Evolutionary conservation across 2,888 invertebrate genomes (phyloP), one percentile per base, ranked within the genome.

Genomic region (Seladonia tumulorum): DNA sequence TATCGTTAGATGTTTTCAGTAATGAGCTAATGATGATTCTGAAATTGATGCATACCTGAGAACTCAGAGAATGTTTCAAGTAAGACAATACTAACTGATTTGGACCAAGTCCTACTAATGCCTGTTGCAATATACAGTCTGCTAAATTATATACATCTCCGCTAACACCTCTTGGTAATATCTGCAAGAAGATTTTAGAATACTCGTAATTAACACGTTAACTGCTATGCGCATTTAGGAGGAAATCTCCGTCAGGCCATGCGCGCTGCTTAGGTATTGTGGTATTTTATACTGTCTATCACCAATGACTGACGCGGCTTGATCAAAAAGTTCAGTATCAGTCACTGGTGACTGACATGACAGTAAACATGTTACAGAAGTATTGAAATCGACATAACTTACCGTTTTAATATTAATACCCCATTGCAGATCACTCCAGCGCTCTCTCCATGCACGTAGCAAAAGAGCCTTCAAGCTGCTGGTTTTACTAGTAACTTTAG

Each of bases 381-480:
- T n/a, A n/a, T n/a, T 35, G 35, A 5, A 70, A 42, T 70, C 14
- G 4, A 16, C 1, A 22, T 16, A 42, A 45, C 95, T 95, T 93
- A 97, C 98, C n/a, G 98, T 98, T 96, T 99, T 99, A 81, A 99
- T 98, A 93, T 99, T 98, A 90, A 99, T 98, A 63, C 99, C 99
- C 99, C 99, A 99, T 95, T 98, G 98, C 71, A 99, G 96, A 95
- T 99, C 99, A 1, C 98, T 97, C 99, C 99, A 99, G 85, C 99
- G 96, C 95, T 99, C 99, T 91, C 98, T 96, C 99, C 99, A 99
- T 74, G 99, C 99, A 94, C 97, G 96, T 82, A 98, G 95, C 90
- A 98, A 96, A 45, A 98, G 95, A 83, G 98, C 97, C 95, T 98
- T 98, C 74, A 98, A 95, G 83, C 97, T 97, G 95, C 97, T 97